Base-by-base conservation (phyloP, 2,113 vertebrate species). In the Hirundichthys speculiger region DNA sequence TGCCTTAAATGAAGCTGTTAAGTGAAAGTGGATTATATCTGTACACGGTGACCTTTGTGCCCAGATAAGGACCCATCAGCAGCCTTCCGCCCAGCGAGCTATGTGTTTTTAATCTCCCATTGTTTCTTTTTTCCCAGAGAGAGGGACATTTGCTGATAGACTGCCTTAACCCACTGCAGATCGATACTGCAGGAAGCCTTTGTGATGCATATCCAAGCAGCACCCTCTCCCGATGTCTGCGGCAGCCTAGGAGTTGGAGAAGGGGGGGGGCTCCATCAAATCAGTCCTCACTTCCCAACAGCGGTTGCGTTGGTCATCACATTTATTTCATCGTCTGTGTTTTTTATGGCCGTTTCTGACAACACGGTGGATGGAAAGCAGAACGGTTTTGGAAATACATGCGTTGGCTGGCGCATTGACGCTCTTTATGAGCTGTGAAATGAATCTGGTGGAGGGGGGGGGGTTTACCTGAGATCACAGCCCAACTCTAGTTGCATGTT, bases 131-230 rank as follows among this genome's bases (percentile, higher is more conserved):
- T 90, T 90, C 85, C 86, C 87, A 84, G 84, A 89, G 86, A 87
- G 85, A 84, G 85, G 86, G 85, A 88, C 86, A 88, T 89, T 89
- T 89, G 86, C 88, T 89, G 89, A 91, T 91, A 90, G 89, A 90
- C 88, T 91, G 84, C 85, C 84, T 85, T 83, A 89, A 89, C 90
- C 87, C 83, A 84, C 70, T 79, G 79, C 82, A 27, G 87, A 92
- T 92, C 90, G 84, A 92, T 92, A 92, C 85, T 71, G 84, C 85
- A 87, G 88, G 85, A 90, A 92, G 86, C 88, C 85, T 89, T 91
- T 91, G 90, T 91, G 89, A 92, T 92, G 90, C 90, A 90, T 92
- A 89, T 89, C 86, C 87, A 86, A 89, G 82, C 88, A 89, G 79
- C 77, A 62, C 69, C 70, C 62, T 27, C 66, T 39, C 34, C 42